Evolutionary conservation across 2,797 vertebrate genomes (phyloP), one percentile per base, ranked within the genome.

Genomic region (Ctenosaura bakeri): DNA sequence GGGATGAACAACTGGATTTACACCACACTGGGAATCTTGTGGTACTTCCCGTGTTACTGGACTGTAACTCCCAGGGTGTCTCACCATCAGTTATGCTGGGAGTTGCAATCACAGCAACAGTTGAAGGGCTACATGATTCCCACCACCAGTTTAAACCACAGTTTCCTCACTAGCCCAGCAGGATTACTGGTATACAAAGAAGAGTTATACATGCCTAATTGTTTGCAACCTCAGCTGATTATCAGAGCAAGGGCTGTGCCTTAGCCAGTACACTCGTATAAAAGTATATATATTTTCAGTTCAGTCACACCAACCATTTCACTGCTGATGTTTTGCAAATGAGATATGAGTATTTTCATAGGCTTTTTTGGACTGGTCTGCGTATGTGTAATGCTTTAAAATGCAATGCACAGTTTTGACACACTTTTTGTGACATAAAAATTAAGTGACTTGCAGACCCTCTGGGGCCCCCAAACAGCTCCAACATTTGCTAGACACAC

Each of bases 341-440:
- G 83, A 88, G 78, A 73, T 76, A 29, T 38, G 89, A 66, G 66
- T 35, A 59, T 76, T 80, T 89, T 86, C 94, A 91, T 90, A 91
- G 42, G 87, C 3, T 64, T 14, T 64, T 14, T 54, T 54, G 35
- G 80, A 38, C 22, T 62, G 26, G 3, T 42, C 6, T 46, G 38
- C 26, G 3, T 24, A 5, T 13, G 24, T 7, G n/a, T 71, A 3
- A 22, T 9, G 26, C 91, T 95, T 92, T 78, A 86, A 95, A 95
- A 88, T 77, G 64, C 78, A 94, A 88, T 16, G 26, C 84, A 93
- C 90, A 87, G 32, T 62, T 88, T 89, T 89, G 91, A 89, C 90
- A 83, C 86, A 85, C 78, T 91, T 93, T 73, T 56, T 56, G 42
- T 69, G 79, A 83, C 87, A 29, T 90, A 92, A 95, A 95, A 91